Evolutionary conservation across 2,888 invertebrate genomes (phyloP), one percentile per base, ranked within the genome.

Genomic region (Standfussiana lucernea): DNA sequence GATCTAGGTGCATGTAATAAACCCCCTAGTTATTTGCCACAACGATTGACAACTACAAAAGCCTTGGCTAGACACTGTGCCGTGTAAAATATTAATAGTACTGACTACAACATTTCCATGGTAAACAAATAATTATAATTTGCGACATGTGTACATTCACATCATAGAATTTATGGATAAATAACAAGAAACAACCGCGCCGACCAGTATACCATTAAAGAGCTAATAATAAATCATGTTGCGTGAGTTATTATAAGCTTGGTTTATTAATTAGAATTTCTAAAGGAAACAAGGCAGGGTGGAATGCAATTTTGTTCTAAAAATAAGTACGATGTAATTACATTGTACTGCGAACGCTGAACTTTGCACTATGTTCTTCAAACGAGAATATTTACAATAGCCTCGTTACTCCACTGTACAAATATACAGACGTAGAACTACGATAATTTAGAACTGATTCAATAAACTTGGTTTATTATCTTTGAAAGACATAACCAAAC

Each of bases 211-310:
- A 69, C 28, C 59, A 47, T 67, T 50, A 75, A 75, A 75, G 18
- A 32, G n/a, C 5, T 75, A 28, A 69, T 69, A 53, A 61, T 62
- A 56, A 80, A 76, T 76, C 21, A 56, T 8, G 61, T 76, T 67
- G 45, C 66, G 21, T 62, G 75, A 2, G 75, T 79, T 40, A 67
- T 59, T 45, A 35, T 47, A 24, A 56, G 28, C 40, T 76, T 21
- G 61, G n/a, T 53, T 45, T 28, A 40, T 53, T 76, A 61, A 70
- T 80, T 59, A 80, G 67, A 80, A 56, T 67, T 61, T 61, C 18
- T 56, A 62, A 70, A 15, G 32, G 79, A 74, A 80, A 76, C 53
- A 71, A 32, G 6, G 45, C 66, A 7, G 37, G 35, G 37, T 59
- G 11, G 10, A 32, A 28, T 80, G 80, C 77, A 80, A 62, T 40